Evolutionary conservation across 2,797 vertebrate genomes (phyloP).

Genomic region (Siniperca scherzeri): DNA sequence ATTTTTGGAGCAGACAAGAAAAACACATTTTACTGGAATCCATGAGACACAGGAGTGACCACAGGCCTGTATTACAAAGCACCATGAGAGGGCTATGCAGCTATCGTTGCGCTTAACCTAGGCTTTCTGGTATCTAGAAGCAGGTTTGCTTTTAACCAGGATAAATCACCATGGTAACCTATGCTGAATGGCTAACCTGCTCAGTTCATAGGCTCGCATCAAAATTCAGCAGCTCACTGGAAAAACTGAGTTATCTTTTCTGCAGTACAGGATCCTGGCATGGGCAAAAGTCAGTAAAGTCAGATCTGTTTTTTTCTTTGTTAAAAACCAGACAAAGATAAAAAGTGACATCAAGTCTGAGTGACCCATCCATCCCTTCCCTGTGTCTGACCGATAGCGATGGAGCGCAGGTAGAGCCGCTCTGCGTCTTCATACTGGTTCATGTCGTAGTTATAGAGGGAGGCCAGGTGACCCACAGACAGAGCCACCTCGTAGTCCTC

Average conservation of each 20-base stretch:
- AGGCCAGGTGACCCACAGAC: conserved; percentile 98
- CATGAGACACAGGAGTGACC: not conserved
- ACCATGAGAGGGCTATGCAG: not conserved
- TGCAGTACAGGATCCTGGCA: not conserved
- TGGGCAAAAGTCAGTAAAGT: not conserved
- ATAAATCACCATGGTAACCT: not conserved
- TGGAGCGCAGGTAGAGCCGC: conserved; percentile 97
- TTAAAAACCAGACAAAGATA: not conserved
- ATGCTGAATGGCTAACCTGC: not conserved
- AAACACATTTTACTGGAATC: not conserved
- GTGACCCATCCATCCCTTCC: not conserved
- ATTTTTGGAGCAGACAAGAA: not conserved
- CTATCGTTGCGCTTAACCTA: not conserved
- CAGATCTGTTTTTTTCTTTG: not conserved
- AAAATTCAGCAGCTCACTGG: not conserved
- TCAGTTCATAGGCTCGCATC: not conserved
- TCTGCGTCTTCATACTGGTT: conserved; percentile 99
- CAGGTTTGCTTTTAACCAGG: not conserved
- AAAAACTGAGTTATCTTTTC: not conserved
- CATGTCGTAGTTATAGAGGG: conserved; percentile 99
- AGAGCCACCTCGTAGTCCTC: conserved; percentile 99
- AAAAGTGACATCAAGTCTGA: no score
- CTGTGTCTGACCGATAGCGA: conserved; percentile 92
- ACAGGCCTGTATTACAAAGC: not conserved
- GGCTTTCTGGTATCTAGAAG: not conserved